phyloP scores from a whole-genome alignment of 2,888 invertebrate species.

The Amblyjoppa proteus region DNA sequence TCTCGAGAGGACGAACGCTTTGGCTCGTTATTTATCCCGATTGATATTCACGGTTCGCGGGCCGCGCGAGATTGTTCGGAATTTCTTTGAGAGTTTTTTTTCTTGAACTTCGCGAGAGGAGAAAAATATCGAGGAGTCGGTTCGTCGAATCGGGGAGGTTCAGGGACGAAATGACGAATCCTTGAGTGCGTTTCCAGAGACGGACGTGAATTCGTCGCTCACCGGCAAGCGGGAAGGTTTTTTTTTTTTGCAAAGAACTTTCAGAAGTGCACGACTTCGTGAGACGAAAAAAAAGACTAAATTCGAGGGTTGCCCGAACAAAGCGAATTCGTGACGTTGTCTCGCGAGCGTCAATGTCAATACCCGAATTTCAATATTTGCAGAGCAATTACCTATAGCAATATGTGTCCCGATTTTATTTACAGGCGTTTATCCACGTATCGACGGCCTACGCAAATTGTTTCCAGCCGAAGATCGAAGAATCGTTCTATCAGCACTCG shows the following conservation, averaged over 20 bases:
- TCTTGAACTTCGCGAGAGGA: not conserved
- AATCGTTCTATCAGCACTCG: constrained; percentile 88
- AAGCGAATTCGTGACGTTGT: not conserved
- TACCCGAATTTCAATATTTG: not conserved
- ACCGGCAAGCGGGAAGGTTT: constrained; percentile 5
- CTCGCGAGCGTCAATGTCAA: not conserved
- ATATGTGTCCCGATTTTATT: constrained; percentile 27
- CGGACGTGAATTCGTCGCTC: constrained; percentile 14
- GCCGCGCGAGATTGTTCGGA: not conserved
- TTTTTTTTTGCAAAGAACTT: not conserved
- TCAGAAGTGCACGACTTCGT: not conserved
- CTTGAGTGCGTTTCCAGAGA: not conserved
- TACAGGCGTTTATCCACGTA: constrained; percentile 83
- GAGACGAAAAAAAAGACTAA: not conserved
- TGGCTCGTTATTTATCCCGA: not conserved
- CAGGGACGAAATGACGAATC: not conserved
- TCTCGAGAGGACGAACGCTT: not conserved
- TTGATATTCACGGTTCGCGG: not conserved
- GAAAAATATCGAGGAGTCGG: not conserved
- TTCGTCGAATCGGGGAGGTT: not conserved
- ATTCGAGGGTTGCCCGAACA: not conserved
- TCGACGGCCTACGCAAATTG: constrained; percentile 85
- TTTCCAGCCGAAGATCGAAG: constrained; percentile 88
- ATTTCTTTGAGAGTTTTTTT: constrained; percentile 2
- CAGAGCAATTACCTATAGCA: not conserved